Conservation (phyloP, 2,888 invertebrate genomes). For the Drosophila yooni region DNA sequence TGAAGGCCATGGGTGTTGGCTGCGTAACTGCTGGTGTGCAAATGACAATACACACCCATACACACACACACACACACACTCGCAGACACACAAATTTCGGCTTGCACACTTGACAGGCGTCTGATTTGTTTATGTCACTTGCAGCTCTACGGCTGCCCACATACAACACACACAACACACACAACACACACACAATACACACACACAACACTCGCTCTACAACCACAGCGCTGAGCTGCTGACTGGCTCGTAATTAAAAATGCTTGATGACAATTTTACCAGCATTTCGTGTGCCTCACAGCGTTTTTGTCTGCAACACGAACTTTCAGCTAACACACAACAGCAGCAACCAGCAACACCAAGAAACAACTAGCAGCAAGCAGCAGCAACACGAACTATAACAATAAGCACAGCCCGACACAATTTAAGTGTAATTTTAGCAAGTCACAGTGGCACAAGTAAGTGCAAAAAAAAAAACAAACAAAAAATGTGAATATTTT, state of each 20-base stretch:
- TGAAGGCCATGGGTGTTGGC: conserved; percentile 16
- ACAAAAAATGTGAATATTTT: not conserved
- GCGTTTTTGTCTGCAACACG: conserved; percentile 50
- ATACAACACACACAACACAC: conserved; percentile 23
- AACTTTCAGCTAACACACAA: conserved; percentile 43
- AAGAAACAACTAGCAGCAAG: conserved; percentile 27
- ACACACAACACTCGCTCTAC: not conserved
- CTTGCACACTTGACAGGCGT: conserved; percentile 76
- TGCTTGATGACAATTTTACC: conserved; percentile 78
- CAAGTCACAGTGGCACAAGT: conserved; percentile 43
- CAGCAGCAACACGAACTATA: conserved; percentile 6
- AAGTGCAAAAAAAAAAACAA: not conserved
- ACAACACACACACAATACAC: too few species aligned
- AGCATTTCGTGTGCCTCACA: conserved; percentile 51
- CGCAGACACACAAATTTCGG: conserved; percentile 52
- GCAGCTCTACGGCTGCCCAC: conserved; percentile 74
- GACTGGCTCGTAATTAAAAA: conserved; percentile 70
- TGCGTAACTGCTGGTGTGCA: conserved; percentile 52
- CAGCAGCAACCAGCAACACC: conserved; percentile 18
- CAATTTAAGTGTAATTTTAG: conserved; percentile 43
- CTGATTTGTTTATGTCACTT: conserved; percentile 81
- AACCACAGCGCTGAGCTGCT: conserved; percentile 47
- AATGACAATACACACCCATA: conserved; percentile 54
- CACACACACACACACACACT: conserved; percentile 15
- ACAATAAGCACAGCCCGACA: conserved; percentile 28